phyloP scores from a whole-genome alignment of 1,140 invertebrate species.

The Conus ventricosus region DNA sequence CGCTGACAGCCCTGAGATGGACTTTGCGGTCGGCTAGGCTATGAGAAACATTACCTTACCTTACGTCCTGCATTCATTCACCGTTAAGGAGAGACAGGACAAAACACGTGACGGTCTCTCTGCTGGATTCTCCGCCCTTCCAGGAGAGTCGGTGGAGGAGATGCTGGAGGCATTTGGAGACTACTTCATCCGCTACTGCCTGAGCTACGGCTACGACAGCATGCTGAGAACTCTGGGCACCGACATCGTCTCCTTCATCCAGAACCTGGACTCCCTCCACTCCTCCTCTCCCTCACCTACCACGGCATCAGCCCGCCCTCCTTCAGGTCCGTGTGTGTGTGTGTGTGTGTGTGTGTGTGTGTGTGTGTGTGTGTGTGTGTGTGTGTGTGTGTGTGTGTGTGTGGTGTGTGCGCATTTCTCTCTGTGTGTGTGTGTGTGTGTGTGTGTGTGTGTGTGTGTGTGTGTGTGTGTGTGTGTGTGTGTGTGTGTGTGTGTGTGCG shows the following conservation, averaged over 20 bases:
- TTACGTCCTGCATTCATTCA: no score
- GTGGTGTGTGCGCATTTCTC: no score
- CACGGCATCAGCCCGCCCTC: constrained; percentile 70
- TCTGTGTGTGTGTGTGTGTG: no score
- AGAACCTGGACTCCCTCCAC: constrained; percentile 73
- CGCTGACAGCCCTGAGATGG: no score
- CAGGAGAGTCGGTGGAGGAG: constrained; percentile 46
- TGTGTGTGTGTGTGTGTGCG: no score
- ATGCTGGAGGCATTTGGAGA: constrained; percentile 72
- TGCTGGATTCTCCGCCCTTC: constrained; percentile 47
- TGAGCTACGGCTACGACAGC: constrained; percentile 71
- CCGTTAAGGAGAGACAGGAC: no score
- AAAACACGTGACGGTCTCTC: background rate
- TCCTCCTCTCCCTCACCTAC: constrained; percentile 68
- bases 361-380: constrained; percentile 8
- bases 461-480: no score
- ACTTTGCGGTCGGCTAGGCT: no score
- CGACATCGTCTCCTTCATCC: constrained; percentile 69
- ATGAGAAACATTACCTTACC: no score
- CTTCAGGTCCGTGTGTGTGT: constrained; percentile 66
- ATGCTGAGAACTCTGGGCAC: constrained; percentile 70
- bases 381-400: background rate
- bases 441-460: background rate
- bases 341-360: constrained; percentile 1
- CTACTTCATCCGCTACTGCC: constrained; percentile 70